A percentile compares a stretch with the other conserved stretches of the same genome.
Evolutionary conservation across 2,888 invertebrate genomes (phyloP).

Genomic region (Microctonus aethiopoides): DNA sequence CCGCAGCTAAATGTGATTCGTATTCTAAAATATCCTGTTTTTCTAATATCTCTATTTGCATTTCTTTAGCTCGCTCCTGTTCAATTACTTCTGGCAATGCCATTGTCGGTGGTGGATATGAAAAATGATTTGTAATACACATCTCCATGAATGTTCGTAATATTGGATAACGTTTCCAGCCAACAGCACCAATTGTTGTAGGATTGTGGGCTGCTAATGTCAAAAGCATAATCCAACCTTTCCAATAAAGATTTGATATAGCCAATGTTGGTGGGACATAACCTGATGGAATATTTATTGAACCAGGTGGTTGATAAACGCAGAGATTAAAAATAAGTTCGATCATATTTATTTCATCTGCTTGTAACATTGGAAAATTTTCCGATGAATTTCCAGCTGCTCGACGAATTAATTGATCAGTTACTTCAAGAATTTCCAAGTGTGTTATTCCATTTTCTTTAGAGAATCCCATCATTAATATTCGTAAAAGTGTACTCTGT

Average conservation of each 20-base stretch:
- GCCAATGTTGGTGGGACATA: slow-evolving; percentile 90
- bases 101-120: slow-evolving; percentile 78
- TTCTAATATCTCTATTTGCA: slow-evolving; percentile 78
- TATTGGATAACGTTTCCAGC: slow-evolving; percentile 92
- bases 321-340: slow-evolving; percentile 91
- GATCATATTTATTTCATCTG: slow-evolving; percentile 85
- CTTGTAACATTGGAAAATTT: slow-evolving; percentile 78
- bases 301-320: slow-evolving; percentile 92
- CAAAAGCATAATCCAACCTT: slow-evolving; percentile 88
- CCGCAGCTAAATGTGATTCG: slow-evolving; percentile 92
- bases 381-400: slow-evolving; percentile 83
- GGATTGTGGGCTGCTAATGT: slow-evolving; percentile 95
- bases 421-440: slow-evolving; percentile 86
- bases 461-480: slow-evolving; percentile 84
- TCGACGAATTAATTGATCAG: slow-evolving; percentile 85
- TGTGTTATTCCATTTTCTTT: slow-evolving; percentile 85
- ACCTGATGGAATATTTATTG: slow-evolving; percentile 86
- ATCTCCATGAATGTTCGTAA: slow-evolving; percentile 93
- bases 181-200: slow-evolving; percentile 83
- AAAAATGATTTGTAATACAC: slow-evolving; percentile 90
- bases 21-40: slow-evolving; percentile 86
- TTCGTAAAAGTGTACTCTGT: slow-evolving; percentile 84
- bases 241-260: slow-evolving; percentile 94
- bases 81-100: slow-evolving; percentile 71
- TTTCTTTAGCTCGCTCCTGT: slow-evolving; percentile 74